Evolutionary conservation across 2,113 vertebrate species (phyloP).

Genomic region (Ceyx melanurus): DNA sequence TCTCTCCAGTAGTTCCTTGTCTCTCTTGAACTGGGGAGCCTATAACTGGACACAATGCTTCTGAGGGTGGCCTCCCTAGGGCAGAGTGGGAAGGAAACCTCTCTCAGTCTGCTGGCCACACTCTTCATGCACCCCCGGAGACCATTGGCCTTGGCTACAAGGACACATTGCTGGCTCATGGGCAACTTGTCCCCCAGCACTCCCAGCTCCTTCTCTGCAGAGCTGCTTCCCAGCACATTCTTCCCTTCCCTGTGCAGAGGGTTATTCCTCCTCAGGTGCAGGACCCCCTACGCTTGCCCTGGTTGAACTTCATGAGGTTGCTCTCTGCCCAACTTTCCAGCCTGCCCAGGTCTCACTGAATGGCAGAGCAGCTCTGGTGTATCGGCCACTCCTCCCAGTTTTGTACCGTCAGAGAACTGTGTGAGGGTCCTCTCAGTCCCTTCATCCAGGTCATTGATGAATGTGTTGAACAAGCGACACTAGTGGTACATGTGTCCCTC

Average conservation of each 20-base stretch:
- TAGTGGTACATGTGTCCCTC: accelerated
- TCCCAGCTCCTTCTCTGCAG: not conserved
- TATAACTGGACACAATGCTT: not conserved
- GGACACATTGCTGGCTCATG: not conserved
- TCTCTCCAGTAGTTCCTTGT: not conserved
- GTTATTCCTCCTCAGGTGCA: not conserved
- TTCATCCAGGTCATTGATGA: not conserved
- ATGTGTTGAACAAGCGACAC: not conserved
- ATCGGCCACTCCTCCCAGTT: not conserved
- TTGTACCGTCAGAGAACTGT: not conserved
- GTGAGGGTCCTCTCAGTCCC: not conserved
- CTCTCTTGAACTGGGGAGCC: not conserved
- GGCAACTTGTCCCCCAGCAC: not conserved
- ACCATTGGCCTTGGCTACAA: not conserved
- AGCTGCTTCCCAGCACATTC: not conserved
- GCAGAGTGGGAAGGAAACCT: not conserved
- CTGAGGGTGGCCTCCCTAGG: not conserved
- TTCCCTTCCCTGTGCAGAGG: not conserved
- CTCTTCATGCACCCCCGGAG: not conserved
- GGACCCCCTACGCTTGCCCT: not conserved
- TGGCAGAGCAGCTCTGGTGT: not conserved
- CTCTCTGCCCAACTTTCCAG: not conserved
- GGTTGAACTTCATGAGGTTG: not conserved
- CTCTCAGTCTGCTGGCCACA: not conserved
- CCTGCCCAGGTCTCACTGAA: not conserved